Base-by-base conservation (phyloP, 1,140 invertebrate genomes). In the Eriosoma lanigerum region DNA sequence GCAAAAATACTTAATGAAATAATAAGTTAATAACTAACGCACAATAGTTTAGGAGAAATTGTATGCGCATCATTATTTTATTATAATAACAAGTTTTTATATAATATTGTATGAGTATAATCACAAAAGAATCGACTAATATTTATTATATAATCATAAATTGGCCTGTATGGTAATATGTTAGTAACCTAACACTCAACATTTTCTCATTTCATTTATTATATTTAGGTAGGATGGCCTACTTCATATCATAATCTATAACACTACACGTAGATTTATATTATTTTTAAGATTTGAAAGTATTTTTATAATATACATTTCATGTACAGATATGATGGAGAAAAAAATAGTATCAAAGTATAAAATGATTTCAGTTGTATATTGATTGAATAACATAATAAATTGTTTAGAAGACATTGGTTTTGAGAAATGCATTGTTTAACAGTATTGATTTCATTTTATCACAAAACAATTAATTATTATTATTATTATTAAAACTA, bases 271-370 rank as follows among this genome's bases (percentile, higher is more conserved):
- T 26, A 48, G 21, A 13, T 68, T 68, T 48, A n/a, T 73, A 73
- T 54, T 56, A 75, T 75, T 54, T 38, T 26, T 58, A n/a, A 4
- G 52, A 76, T 44, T 32, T 38, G 9, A 56, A 75, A 75, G 72
- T 50, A 56, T 21, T 44, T 60, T 76, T 56, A 75, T 54, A 75
- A 54, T 56, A 54, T 56, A 54, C 13, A 58, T 58, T 76, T 32
- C 32, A 38, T n/a, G 19, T 50, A 70, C n/a, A 38, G 32, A 8
- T 38, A 24, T 24, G 24, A 26, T 24, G 32, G 44, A 75, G n/a
- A 38, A 76, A 60, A 60, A 62, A 78, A 78, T 62, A 44, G 38
- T 78, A 78, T 60, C 44, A 78, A 78, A 78, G 21, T 78, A 78
- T 58, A 78, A 78, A 78, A 78, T 78, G 50, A 62, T 21, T 60